A percentile compares a stretch with the other conserved stretches of the same genome.
Conservation (phyloP, 2,888 invertebrate genomes). For the Drosophila borborema region DNA sequence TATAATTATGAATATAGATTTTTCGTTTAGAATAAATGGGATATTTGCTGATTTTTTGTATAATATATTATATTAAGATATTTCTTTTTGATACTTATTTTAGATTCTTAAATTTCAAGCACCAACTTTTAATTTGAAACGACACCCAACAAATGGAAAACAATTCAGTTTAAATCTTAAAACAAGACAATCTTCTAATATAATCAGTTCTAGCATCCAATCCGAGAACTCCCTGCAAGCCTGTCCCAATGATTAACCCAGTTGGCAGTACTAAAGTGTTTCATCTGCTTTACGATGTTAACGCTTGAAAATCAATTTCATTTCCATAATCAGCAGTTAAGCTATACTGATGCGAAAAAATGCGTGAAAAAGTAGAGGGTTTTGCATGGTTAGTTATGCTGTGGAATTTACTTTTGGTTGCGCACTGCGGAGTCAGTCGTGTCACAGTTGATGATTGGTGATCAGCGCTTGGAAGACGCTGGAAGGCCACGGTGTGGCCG, state of each 20-base stretch:
- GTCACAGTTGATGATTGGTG: constrained; percentile 64
- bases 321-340: constrained; percentile 8
- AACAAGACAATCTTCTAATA: not conserved
- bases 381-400: constrained; percentile 35
- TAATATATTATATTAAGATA: too few relatives aligned
- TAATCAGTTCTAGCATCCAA: not conserved
- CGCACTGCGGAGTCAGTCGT: constrained; percentile 17
- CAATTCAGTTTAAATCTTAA: not conserved
- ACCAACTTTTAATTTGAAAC: too few relatives aligned
- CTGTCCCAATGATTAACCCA: not conserved
- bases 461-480: constrained; percentile 49
- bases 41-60: too few relatives aligned
- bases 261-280: not conserved
- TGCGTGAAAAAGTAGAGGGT: constrained; percentile 4
- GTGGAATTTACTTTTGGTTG: constrained; percentile 5
- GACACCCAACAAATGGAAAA: too few relatives aligned
- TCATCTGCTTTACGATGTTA: not conserved
- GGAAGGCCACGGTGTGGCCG: constrained; percentile 48
- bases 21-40: too few relatives aligned
- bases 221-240: not conserved
- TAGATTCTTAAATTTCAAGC: too few relatives aligned
- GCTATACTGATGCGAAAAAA: constrained; percentile 13
- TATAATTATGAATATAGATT: too few relatives aligned
- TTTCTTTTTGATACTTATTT: too few relatives aligned
- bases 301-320: constrained; percentile 10